phyloP scores from a whole-genome alignment of 2,113 vertebrate genomes.

The Thalassoma bifasciatum region DNA sequence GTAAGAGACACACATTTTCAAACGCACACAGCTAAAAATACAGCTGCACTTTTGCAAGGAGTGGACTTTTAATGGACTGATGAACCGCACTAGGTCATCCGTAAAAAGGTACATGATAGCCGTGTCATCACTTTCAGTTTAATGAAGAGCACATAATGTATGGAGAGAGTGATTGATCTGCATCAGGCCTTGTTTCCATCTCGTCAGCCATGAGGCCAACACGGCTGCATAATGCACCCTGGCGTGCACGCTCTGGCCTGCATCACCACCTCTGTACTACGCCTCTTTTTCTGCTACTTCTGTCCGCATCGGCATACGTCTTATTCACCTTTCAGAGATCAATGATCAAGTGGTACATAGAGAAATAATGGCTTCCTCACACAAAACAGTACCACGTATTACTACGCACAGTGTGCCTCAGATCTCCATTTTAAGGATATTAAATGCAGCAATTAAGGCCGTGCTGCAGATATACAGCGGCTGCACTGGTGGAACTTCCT shows the following conservation, averaged over 20 bases:
- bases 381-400: constrained; percentile 63
- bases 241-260: constrained; percentile 3
- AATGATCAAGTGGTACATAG: constrained; percentile 48
- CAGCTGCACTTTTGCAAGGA: constrained; percentile 67
- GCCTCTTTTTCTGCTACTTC: constrained; percentile 29
- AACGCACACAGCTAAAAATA: constrained; percentile 16
- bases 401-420: constrained; percentile 65
- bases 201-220: constrained; percentile 50
- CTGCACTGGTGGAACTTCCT: constrained; percentile 75
- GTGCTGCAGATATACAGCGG: constrained; percentile 62
- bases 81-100: constrained; percentile 73
- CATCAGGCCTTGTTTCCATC: constrained; percentile 46
- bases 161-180: constrained; percentile 66
- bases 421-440: constrained; percentile 80
- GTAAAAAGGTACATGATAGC: constrained; percentile 67
- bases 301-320: constrained; percentile 45
- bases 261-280: neutral
- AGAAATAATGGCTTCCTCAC: constrained; percentile 56
- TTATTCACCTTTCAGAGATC: constrained; percentile 49
- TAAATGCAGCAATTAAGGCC: constrained; percentile 82
- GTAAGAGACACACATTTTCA: constrained; percentile 59
- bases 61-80: constrained; percentile 74
- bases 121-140: constrained; percentile 75
- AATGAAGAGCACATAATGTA: constrained; percentile 72
- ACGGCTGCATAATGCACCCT: constrained; percentile 33